Conservation (phyloP, 2,113 vertebrate genomes). For the Eira barbara region DNA sequence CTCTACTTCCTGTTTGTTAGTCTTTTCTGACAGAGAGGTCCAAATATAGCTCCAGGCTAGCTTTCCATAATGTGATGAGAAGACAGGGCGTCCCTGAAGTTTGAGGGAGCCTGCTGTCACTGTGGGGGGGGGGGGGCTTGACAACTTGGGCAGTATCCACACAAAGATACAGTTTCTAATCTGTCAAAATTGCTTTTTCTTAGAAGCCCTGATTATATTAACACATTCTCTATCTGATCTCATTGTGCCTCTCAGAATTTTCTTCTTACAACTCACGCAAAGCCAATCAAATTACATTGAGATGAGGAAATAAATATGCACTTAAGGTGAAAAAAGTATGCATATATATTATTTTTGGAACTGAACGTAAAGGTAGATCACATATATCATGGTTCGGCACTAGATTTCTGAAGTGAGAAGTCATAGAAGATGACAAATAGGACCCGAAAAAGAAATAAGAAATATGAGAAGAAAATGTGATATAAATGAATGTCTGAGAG, state of each 20-base stretch:
- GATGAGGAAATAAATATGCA: slow-evolving; percentile 77
- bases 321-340: background rate
- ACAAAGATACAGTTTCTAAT: slow-evolving; percentile 82
- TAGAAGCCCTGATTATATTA: slow-evolving; percentile 83
- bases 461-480: background rate
- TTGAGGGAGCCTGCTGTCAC: slow-evolving; percentile 80
- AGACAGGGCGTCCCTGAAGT: slow-evolving; percentile 79
- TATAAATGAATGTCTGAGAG: background rate
- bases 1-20: slow-evolving; percentile 76
- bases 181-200: slow-evolving; percentile 83
- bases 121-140: slow-evolving; percentile 76
- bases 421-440: slow-evolving; percentile 56
- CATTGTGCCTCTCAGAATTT: slow-evolving; percentile 77
- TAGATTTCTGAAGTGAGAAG: slow-evolving; percentile 39
- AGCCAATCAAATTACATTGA: slow-evolving; percentile 78
- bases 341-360: slow-evolving; percentile 64
- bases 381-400: slow-evolving; percentile 54
- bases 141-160: slow-evolving; percentile 80
- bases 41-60: slow-evolving; percentile 76
- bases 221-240: slow-evolving; percentile 76
- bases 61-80: slow-evolving; percentile 77
- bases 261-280: slow-evolving; percentile 76
- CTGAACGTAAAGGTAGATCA: slow-evolving; percentile 72
- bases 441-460: slow-evolving; percentile 32
- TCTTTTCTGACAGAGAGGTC: slow-evolving; percentile 76